Evolutionary conservation across 64 coral and sea anemone genomes (phyloP), one percentile per base, ranked within the genome.

Genomic region (Pachyseris speciosa): DNA sequence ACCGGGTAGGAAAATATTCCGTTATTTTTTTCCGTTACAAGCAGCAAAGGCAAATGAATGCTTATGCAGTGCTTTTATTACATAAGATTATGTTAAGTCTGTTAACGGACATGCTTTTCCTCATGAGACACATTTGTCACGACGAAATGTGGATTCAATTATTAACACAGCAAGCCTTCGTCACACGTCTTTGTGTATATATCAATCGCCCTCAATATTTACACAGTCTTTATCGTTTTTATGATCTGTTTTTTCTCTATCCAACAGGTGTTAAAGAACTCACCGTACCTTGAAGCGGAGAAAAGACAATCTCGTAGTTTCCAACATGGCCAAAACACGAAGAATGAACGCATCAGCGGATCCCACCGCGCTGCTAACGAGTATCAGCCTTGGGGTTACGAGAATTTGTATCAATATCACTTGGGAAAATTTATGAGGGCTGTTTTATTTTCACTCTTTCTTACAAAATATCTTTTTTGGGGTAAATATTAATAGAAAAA

Each of bases 61-160:
- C 19, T 26, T 38, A 8, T 24, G 39, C 22, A 72, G 28, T 44
- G 2, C 40, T 74, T 43, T 11, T 74, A 37, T 28, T 37, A 20
- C 9, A 13, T n/a, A n/a, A n/a, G n/a, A n/a, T n/a, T n/a, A n/a
- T n/a, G n/a, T n/a, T n/a, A n/a, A n/a, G n/a, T n/a, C 17, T 5
- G 4, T 25, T 61, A 61, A 61, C 58, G 11, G 73, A 52, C 73
- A 50, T 30, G 77, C 34, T 32, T 24, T n/a, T 59, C 48, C 52
- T 50, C 26, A 4, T 31, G 13, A 50, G 73, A 76, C 77, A 37
- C 19, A 63, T 10, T 32, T 81, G 52, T 61, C 77, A 63, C 5
- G 29, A 40, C 39, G 33, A 81, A 76, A 76, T 76, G 45, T 52
- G 73, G 10, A 50, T 76, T 48, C 73, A 51, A 76, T 76, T 81